These are phyloP conservation scores for Epinotia ramella DNA, from an alignment of 2,888 invertebrate species.

Conservation along the genomic window DNA sequence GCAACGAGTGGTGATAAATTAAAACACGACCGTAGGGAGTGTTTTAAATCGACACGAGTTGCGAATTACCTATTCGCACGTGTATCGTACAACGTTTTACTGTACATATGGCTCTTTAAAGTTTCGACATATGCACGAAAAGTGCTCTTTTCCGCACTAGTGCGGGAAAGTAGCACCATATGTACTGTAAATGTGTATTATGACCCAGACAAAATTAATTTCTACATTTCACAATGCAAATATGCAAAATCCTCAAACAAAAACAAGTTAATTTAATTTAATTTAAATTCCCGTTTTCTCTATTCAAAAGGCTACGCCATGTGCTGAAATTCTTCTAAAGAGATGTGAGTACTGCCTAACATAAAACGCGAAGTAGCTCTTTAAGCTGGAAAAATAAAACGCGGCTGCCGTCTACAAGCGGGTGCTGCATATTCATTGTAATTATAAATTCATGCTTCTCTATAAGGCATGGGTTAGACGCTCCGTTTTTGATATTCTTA, in stretches of 20 bases:
- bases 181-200: neutral
- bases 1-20: too few relatives aligned
- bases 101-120: too few relatives aligned
- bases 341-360: constrained; percentile 9
- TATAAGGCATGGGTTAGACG: constrained; percentile 35
- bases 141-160: too few relatives aligned
- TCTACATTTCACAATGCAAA: neutral
- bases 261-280: neutral
- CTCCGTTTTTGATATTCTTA: neutral
- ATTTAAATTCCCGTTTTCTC: neutral
- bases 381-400: constrained; percentile 31
- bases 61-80: too few relatives aligned
- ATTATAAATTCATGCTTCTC: constrained; percentile 46
- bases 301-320: constrained; percentile 15
- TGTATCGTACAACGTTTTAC: too few relatives aligned
- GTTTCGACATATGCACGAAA: too few relatives aligned
- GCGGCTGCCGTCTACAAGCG: constrained; percentile 25
- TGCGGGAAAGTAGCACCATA: too few relatives aligned
- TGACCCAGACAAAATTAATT: neutral
- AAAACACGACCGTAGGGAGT: too few relatives aligned
- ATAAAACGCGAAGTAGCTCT: constrained; percentile 32
- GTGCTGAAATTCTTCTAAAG: constrained; percentile 8
- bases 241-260: neutral
- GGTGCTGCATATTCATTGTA: constrained; percentile 45
- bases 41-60: too few relatives aligned